Percentiles rank a stretch among this genome's conserved stretches.
Evolutionary conservation across 2,113 vertebrate genomes (phyloP).

Genomic region (Crotophaga sulcirostris): DNA sequence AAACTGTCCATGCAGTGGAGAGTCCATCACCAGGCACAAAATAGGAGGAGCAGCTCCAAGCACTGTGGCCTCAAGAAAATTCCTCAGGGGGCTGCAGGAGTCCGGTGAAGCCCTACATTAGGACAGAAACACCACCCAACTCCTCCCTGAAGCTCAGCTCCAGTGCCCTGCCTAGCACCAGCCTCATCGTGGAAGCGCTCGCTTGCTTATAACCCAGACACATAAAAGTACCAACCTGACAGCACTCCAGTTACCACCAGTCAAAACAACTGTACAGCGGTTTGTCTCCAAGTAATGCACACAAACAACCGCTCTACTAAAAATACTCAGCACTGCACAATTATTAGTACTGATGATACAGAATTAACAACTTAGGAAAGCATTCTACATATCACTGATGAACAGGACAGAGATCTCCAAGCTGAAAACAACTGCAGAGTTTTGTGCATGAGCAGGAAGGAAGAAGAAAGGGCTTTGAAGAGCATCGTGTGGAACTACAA

Average conservation of each 20-base stretch:
- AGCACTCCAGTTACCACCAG: rapidly evolving
- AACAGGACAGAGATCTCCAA: neutral
- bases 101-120: neutral
- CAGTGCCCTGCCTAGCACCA: neutral
- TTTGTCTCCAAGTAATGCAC: neutral
- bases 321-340: neutral
- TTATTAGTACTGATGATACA: neutral
- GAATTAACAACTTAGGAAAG: neutral
- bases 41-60: neutral
- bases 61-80: neutral
- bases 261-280: neutral
- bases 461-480: neutral
- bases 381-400: rapidly evolving
- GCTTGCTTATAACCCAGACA: neutral
- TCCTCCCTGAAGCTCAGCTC: rapidly evolving
- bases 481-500: neutral
- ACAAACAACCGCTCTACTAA: neutral
- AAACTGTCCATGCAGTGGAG: neutral
- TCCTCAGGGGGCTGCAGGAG: neutral
- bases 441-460: neutral
- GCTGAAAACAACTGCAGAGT: neutral
- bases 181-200: rapidly evolving
- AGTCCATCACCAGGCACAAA: neutral
- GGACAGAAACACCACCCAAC: neutral
- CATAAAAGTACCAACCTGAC: neutral